phyloP scores from a whole-genome alignment of 2,888 invertebrate genomes.

The Polylopha cassiicola region DNA sequence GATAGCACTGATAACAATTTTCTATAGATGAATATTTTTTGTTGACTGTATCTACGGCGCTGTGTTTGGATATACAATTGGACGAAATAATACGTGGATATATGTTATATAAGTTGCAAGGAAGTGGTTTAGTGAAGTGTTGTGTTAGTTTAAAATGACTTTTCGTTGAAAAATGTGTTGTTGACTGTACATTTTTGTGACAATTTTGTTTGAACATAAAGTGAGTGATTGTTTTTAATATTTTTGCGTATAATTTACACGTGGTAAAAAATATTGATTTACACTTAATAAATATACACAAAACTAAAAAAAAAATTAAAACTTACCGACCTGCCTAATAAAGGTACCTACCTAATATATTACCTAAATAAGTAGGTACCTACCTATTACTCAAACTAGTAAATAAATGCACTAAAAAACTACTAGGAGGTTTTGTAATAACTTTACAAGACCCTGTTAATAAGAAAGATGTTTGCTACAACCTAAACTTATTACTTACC shows the following conservation, averaged over 20 bases:
- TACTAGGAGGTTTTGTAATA: too few relatives aligned
- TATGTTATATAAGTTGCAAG: conserved; percentile 24
- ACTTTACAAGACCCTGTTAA: too few relatives aligned
- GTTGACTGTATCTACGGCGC: conserved; percentile 48
- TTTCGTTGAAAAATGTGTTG: conserved; percentile 30
- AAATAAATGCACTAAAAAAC: too few relatives aligned
- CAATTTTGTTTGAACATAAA: conserved; percentile 7
- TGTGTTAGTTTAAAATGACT: conserved; percentile 54
- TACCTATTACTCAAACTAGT: too few relatives aligned
- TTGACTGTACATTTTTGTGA: conserved; percentile 27
- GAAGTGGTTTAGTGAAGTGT: conserved; percentile 49
- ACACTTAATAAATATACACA: too few relatives aligned
- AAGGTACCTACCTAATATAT: too few relatives aligned
- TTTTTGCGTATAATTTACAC: background rate
- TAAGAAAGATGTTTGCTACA: too few relatives aligned
- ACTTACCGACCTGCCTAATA: too few relatives aligned
- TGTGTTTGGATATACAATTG: conserved; percentile 39
- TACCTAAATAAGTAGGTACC: too few relatives aligned
- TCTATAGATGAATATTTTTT: conserved; percentile 65
- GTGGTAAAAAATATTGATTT: background rate
- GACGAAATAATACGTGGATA: conserved; percentile 28
- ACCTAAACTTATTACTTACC: too few relatives aligned
- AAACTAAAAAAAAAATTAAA: too few relatives aligned
- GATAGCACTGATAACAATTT: conserved; percentile 71
- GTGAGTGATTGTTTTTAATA: conserved; percentile 15